These are phyloP conservation scores for Megalonaias nervosa DNA, from an alignment of 1,140 invertebrate species.

Conservation along the genomic window DNA sequence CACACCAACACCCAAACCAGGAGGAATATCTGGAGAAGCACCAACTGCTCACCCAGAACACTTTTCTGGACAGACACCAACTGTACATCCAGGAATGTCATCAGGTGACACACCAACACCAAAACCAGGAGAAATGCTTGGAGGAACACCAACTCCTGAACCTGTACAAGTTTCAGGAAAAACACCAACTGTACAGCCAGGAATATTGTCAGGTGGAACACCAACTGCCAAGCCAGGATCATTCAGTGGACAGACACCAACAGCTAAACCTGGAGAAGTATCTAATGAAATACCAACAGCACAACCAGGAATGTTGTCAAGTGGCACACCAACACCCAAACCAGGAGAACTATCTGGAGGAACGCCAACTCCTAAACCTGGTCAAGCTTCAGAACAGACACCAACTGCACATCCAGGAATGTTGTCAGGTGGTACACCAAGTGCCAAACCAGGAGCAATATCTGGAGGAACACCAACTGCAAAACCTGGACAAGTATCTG, in stretches of 20 bases:
- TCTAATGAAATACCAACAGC: conserved; percentile 1
- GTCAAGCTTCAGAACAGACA: not conserved
- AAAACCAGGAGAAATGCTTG: not conserved
- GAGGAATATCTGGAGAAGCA: not conserved
- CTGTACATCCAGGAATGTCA: not conserved
- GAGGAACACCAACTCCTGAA: conserved; percentile 9
- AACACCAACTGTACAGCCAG: conserved; percentile 20
- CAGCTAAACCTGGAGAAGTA: not conserved
- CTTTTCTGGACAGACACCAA: conserved; percentile 12
- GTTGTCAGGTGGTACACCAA: not conserved
- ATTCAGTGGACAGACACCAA: not conserved
- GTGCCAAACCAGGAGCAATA: not conserved
- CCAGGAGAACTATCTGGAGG: conserved; percentile 1
- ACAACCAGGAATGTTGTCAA: not conserved
- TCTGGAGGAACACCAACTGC: conserved; percentile 2
- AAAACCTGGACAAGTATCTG: not conserved
- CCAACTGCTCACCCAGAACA: conserved; percentile 21
- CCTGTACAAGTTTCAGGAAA: conserved; percentile 2
- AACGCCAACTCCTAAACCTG: not conserved
- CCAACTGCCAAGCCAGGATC: conserved; percentile 11
- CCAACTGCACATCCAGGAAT: conserved; percentile 20
- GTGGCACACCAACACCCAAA: conserved; percentile 2
- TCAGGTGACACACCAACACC: conserved; percentile 7
- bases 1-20: conserved; percentile 12
- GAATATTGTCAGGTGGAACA: not conserved